These are phyloP conservation scores for Notechis scutatus DNA, from an alignment of 2,113 vertebrate species.

Conservation along the genomic window DNA sequence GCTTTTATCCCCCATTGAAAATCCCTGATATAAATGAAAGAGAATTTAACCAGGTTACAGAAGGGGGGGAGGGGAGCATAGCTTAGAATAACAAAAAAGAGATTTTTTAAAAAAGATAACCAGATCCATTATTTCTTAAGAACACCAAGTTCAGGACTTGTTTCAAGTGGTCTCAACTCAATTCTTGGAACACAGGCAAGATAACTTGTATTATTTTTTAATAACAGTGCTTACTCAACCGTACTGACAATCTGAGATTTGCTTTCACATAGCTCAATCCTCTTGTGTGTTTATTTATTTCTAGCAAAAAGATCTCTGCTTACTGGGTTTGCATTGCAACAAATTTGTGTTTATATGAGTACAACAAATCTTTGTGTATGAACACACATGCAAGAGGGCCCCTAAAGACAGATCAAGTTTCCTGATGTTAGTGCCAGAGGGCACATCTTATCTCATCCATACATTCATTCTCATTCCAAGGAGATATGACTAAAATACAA, in stretches of 20 bases:
- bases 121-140: not conserved
- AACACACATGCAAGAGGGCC: not conserved
- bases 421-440: not conserved
- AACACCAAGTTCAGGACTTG: not conserved
- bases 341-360: not conserved
- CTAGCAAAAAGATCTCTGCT: not conserved
- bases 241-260: not conserved
- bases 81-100: not conserved
- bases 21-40: not conserved
- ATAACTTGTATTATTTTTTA: slow-evolving; percentile 6
- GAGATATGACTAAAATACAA: not conserved
- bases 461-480: not conserved
- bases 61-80: not conserved
- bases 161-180: not conserved
- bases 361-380: not conserved
- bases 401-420: not conserved
- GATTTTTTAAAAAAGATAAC: not conserved
- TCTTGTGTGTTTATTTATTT: not conserved
- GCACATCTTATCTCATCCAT: not conserved
- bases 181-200: not conserved
- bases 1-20: not conserved
- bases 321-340: not conserved
- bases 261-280: not conserved
- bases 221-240: not conserved
- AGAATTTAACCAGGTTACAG: not conserved